A percentile compares a stretch with the other conserved stretches of the same genome.
These are phyloP conservation scores for Drosophila tristis DNA, from an alignment of 1,140 invertebrate species.

Conservation along the genomic window DNA sequence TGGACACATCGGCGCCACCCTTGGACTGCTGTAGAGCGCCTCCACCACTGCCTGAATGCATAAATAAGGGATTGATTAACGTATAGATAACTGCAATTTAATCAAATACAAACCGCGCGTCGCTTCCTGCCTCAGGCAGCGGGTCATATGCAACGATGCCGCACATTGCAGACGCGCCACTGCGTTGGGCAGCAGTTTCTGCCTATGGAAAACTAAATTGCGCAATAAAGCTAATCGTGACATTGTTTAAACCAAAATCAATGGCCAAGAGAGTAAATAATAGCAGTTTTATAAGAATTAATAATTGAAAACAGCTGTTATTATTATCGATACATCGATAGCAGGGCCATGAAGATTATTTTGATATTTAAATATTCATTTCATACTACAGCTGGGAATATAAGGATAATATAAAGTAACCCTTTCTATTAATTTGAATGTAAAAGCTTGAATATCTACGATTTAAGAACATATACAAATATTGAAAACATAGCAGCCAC, in stretches of 20 bases:
- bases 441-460: too few species aligned
- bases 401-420: too few species aligned
- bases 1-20: conserved; percentile 82
- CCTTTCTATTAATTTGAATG: too few species aligned
- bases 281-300: conserved; percentile 29
- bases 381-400: too few species aligned
- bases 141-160: conserved; percentile 46
- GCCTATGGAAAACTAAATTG: conserved; percentile 51
- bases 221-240: conserved; percentile 61
- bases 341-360: too few species aligned
- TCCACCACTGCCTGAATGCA: conserved; percentile 13
- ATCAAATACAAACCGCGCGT: conserved; percentile 37
- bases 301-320: conserved; percentile 49
- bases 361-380: too few species aligned
- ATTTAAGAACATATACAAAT: too few species aligned
- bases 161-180: conserved; percentile 37
- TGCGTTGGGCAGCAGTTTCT: conserved; percentile 27
- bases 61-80: background rate
- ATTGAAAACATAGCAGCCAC: too few species aligned
- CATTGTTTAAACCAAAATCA: conserved; percentile 36
- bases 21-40: conserved; percentile 55
- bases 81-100: background rate
- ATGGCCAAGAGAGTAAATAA: conserved; percentile 28
- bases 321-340: background rate
- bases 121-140: conserved; percentile 29